Evolutionary conservation across 2,888 invertebrate genomes (phyloP), one percentile per base, ranked within the genome.

Genomic region (Chelonus formosanus): DNA sequence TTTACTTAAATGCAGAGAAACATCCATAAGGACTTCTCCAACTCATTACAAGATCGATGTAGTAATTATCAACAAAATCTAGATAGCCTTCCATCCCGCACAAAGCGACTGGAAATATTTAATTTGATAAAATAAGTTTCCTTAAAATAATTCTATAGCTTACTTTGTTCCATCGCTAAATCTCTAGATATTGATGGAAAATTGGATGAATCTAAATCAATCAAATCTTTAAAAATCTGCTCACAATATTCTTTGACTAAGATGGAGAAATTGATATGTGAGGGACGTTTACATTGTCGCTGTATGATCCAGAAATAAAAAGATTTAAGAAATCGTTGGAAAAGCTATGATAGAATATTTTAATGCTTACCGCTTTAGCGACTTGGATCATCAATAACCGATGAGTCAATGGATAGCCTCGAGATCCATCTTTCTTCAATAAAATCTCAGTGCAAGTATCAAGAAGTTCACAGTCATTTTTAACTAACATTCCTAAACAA

Each of bases 31-130:
- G 63, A 50, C 78, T 79, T 67, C 84, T 83, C 86, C 86, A 86
- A 6, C 73, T 73, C 4, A 85, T 65, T 31, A 86, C 79, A 57
- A 79, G 68, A 6, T 76, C 71, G 20, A 81, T 75, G 78, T 85
- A 86, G 54, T 76, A 77, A 4, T 71, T 64, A 20, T 75, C 73
- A 2, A 84, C 70, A 73, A 87, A 86, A 67, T 87, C 85, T 1
- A 76, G 67, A 69, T 80, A 86, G 8, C 86, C 87, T 74, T 85
- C 85, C 73, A 85, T 81, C 1, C 86, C 86, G 70, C 87, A 87
- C 3, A 87, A 72, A 36, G 84, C 75, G 65, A 87, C 87, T 87
- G 43, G 20, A 59, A 31, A 5, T 50, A 20, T 20, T 20, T 20
- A 20, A 20, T 20, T 1, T 20, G 20, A n/a, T 3, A 50, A n/a